A percentile compares a stretch with the other conserved stretches of the same genome.
phyloP scores from a whole-genome alignment of 2,113 vertebrate genomes.

The Dolichallabes microphthalmus region DNA sequence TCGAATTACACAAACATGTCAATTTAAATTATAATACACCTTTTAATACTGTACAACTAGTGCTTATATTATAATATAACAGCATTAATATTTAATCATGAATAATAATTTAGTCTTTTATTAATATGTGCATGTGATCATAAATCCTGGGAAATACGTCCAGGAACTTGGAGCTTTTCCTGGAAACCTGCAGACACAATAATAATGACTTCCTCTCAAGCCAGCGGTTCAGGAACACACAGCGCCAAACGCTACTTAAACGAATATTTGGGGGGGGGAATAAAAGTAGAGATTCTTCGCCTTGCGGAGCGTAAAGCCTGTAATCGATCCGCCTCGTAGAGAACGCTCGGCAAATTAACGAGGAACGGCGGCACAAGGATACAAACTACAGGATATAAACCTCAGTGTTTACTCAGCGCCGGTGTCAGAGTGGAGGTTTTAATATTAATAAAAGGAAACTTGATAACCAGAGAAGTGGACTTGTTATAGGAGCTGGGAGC shows the following conservation, averaged over 20 bases:
- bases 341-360: not conserved
- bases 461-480: not conserved
- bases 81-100: not conserved
- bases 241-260: not conserved
- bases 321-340: not conserved
- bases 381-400: not conserved
- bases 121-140: not conserved
- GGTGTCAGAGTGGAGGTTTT: not conserved
- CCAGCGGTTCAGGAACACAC: not conserved
- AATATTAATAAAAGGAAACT: not conserved
- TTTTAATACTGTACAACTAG: not conserved
- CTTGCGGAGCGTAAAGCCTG: not conserved
- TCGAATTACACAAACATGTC: not conserved
- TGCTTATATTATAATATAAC: not conserved
- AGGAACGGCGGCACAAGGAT: not conserved
- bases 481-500: not conserved
- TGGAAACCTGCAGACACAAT: slow-evolving; percentile 25
- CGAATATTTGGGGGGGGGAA: not conserved
- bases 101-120: not conserved
- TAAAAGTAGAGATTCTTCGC: not conserved
- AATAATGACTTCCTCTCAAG: slow-evolving; percentile 5
- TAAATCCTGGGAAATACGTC: not conserved
- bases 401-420: not conserved
- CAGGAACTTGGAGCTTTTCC: slow-evolving; percentile 17
- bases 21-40: not conserved